Evolutionary conservation across 2,797 vertebrate genomes (phyloP).

Genomic region (Cyprinodon diabolis): DNA sequence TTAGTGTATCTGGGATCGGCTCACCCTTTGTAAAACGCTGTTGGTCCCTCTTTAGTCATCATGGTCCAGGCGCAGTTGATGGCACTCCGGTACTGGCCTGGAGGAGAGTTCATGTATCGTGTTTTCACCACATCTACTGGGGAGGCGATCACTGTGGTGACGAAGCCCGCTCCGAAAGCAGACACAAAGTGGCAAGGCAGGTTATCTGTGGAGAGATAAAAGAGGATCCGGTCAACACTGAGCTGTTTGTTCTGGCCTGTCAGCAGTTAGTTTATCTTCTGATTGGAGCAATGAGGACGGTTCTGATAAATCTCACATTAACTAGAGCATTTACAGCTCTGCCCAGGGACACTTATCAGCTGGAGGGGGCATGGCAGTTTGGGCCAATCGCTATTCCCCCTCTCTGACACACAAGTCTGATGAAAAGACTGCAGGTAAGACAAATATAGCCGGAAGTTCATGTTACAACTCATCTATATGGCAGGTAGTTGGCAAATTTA

Average conservation of each 20-base stretch:
- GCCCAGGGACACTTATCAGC: conserved; percentile 56
- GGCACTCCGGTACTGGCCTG: conserved; percentile 85
- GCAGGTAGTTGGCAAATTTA: neutral
- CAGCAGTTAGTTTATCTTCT: conserved; percentile 26
- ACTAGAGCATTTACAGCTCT: conserved; percentile 30
- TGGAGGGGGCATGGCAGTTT: conserved; percentile 51
- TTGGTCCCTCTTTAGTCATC: conserved; percentile 86
- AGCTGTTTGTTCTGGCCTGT: conserved; percentile 1
- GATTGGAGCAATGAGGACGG: conserved; percentile 32
- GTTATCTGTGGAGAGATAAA: conserved; percentile 78
- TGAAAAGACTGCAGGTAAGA: neutral
- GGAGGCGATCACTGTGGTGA: conserved; percentile 88
- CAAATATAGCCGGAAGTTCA: too few relatives aligned
- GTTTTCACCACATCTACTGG: conserved; percentile 92
- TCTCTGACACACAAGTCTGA: conserved; percentile 5
- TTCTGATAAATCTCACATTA: conserved; percentile 35
- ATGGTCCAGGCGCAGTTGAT: conserved; percentile 86
- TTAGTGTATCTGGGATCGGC: neutral
- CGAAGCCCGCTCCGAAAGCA: conserved; percentile 88
- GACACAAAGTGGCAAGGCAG: conserved; percentile 88
- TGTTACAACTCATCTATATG: too few relatives aligned
- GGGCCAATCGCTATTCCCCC: conserved; percentile 63
- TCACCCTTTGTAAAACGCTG: conserved; percentile 92
- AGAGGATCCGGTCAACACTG: conserved; percentile 1
- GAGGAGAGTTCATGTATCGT: conserved; percentile 90